These are phyloP conservation scores for Echinometra lucunter DNA, from an alignment of 53 echinoderm and acorn worm species.

Conservation along the genomic window DNA sequence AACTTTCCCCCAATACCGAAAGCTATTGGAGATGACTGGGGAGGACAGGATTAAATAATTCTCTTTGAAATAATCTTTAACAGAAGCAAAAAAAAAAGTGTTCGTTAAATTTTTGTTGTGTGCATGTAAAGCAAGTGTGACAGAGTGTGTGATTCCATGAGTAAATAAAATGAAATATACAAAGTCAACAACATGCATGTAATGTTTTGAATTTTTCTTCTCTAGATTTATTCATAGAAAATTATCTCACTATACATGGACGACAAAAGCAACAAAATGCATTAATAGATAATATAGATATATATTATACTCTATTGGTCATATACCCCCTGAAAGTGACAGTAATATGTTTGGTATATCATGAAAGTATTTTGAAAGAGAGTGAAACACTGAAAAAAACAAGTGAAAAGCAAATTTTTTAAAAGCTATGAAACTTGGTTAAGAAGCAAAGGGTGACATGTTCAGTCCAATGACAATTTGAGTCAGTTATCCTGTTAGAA, in stretches of 20 bases:
- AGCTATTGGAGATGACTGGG: background rate
- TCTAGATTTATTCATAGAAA: constrained; percentile 69
- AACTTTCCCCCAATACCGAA: background rate
- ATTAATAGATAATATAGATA: constrained; percentile 48
- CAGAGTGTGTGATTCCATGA: constrained; percentile 60
- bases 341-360: constrained; percentile 60
- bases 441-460: constrained; percentile 54
- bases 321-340: constrained; percentile 51
- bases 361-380: constrained; percentile 65
- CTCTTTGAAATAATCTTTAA: constrained; percentile 5
- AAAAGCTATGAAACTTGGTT: constrained; percentile 56
- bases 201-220: constrained; percentile 33
- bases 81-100: constrained; percentile 28
- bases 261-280: constrained; percentile 65
- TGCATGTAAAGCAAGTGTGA: constrained; percentile 49
- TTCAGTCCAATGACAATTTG: constrained; percentile 21
- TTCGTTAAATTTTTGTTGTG: constrained; percentile 35
- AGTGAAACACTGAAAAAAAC: constrained; percentile 45
- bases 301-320: constrained; percentile 56
- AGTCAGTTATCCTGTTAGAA: constrained; percentile 41
- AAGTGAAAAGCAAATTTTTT: constrained; percentile 44
- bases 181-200: constrained; percentile 73
- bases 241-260: constrained; percentile 63
- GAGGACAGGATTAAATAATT: background rate
- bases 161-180: constrained; percentile 67